A percentile compares a stretch with the other conserved stretches of the same genome.
Evolutionary conservation across 92 coral and sea anemone genomes (phyloP).

Genomic region (Paragorgia papillata): DNA sequence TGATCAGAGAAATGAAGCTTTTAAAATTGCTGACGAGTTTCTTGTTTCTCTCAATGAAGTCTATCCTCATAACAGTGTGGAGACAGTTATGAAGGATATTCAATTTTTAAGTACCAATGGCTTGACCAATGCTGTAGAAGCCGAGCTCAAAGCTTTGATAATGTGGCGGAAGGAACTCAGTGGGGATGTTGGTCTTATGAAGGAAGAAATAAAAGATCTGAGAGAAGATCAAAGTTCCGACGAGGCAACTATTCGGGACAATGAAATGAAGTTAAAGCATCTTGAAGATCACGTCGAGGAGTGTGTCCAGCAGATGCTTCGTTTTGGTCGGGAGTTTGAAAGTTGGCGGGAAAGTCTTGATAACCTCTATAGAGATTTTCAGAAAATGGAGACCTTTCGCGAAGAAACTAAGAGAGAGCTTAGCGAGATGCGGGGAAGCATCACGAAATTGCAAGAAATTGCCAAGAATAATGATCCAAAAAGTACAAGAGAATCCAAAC

Average conservation of each 20-base stretch:
- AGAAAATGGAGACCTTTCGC: no score
- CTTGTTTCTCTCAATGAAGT: conserved; percentile 7
- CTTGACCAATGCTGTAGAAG: not conserved
- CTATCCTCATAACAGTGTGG: not conserved
- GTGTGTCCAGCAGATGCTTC: no score
- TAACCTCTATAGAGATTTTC: no score
- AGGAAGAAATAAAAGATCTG: not conserved
- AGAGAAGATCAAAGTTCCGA: not conserved
- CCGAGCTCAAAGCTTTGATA: conserved; percentile 3
- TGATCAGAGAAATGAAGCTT: not conserved
- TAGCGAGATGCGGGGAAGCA: no score
- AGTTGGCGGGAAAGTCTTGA: no score
- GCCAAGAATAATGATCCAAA: not conserved
- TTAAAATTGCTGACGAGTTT: not conserved
- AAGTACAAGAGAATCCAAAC: not conserved
- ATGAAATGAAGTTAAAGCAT: not conserved
- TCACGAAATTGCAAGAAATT: not conserved
- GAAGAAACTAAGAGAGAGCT: no score
- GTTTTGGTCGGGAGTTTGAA: no score
- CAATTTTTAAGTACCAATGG: not conserved
- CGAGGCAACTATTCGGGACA: no score
- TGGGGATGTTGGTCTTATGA: not conserved
- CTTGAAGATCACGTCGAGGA: no score
- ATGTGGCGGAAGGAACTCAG: not conserved
- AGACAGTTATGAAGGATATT: not conserved